phyloP scores from a whole-genome alignment of 2,797 vertebrate species.

The Crenichthys baileyi region DNA sequence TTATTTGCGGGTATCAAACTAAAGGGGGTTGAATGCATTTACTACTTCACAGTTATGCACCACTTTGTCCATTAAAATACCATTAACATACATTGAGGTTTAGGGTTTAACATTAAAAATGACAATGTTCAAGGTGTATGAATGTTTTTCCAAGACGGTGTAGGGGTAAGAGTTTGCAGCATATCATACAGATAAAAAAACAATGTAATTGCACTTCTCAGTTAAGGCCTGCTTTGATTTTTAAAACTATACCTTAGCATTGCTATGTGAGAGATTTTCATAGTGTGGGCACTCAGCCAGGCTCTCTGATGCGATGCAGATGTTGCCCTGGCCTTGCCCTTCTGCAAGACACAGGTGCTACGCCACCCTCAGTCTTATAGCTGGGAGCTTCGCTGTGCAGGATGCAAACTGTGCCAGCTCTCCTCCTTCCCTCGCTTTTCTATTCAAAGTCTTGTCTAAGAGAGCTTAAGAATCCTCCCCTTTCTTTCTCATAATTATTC shows the following conservation, averaged over 20 bases:
- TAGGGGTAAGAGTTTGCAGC: neutral
- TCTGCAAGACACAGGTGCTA: constrained; percentile 73
- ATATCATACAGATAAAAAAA: neutral
- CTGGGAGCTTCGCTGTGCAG: constrained; percentile 66
- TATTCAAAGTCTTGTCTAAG: constrained; percentile 37
- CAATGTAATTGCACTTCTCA: neutral
- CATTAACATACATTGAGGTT: neutral
- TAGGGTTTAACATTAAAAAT: neutral
- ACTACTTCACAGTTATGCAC: neutral
- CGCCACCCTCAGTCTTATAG: constrained; percentile 72
- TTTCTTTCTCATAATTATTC: constrained; percentile 40
- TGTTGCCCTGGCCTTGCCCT: constrained; percentile 80
- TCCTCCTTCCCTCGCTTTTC: constrained; percentile 59
- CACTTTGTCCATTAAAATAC: neutral
- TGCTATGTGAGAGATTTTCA: constrained; percentile 36
- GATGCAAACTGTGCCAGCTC: constrained; percentile 69
- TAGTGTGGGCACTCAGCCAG: constrained; percentile 63
- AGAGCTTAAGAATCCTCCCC: constrained; percentile 41
- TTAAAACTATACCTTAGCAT: constrained; percentile 46
- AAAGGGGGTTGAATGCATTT: no score
- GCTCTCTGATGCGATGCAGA: constrained; percentile 78
- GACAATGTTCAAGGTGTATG: neutral
- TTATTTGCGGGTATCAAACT: no score
- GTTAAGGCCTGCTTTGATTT: constrained; percentile 15
- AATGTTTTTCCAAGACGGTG: neutral